phyloP scores from a whole-genome alignment of 2,113 vertebrate genomes.

The Myrmecobius fasciatus region DNA sequence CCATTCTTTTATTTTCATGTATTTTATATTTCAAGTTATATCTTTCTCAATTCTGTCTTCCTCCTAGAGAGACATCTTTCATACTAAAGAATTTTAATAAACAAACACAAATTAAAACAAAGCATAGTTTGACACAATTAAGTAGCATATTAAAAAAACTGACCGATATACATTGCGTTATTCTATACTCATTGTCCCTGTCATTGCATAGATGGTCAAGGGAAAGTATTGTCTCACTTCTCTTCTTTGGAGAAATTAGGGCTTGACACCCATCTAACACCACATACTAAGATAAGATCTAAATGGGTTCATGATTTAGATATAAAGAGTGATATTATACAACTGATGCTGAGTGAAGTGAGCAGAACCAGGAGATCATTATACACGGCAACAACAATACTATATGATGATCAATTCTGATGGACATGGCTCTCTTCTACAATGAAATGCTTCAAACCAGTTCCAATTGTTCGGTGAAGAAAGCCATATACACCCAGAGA shows the following conservation, averaged over 20 bases:
- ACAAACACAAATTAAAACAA: not conserved
- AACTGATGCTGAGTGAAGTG: too few species aligned
- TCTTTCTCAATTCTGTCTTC: not conserved
- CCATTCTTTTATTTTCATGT: not conserved
- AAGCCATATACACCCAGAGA: too few species aligned
- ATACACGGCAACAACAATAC: too few species aligned
- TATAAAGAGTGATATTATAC: too few species aligned
- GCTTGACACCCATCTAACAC: too few species aligned
- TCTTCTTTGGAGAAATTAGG: not conserved
- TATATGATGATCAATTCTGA: too few species aligned
- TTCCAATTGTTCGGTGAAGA: too few species aligned
- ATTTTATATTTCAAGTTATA: not conserved
- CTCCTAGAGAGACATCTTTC: not conserved
- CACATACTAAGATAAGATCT: too few species aligned
- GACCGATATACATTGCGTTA: not conserved
- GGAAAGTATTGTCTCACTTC: not conserved
- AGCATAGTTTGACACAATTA: not conserved
- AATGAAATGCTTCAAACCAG: too few species aligned
- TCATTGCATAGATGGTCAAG: not conserved
- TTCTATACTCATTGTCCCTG: not conserved
- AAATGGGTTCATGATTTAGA: too few species aligned
- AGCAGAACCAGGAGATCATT: too few species aligned
- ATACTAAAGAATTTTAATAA: not conserved
- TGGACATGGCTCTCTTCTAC: too few species aligned
- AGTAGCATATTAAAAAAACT: not conserved